phyloP scores from a whole-genome alignment of 2,888 invertebrate species.

The Leptinotarsa rubiginosa region DNA sequence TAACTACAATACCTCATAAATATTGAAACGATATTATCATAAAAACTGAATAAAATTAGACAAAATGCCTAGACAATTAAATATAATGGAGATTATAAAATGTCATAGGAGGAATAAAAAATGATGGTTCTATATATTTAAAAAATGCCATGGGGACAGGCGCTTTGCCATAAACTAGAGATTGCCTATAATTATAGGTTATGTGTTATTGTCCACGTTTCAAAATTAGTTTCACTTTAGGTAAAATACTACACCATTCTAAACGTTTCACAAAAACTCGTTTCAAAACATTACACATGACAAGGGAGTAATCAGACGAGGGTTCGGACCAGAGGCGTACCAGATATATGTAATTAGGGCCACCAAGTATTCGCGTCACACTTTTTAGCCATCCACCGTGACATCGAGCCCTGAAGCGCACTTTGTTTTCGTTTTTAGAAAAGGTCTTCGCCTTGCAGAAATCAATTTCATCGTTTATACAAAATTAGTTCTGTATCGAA shows the following conservation, averaged over 20 bases:
- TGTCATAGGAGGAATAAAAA: conserved; percentile 55
- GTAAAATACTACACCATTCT: conserved; percentile 57
- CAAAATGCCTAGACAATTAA: conserved; percentile 39
- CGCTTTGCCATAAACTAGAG: conserved; percentile 61
- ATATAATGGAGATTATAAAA: conserved; percentile 51
- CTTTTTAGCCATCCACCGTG: conserved; percentile 22
- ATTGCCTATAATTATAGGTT: conserved; percentile 65
- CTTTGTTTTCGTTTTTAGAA: not conserved
- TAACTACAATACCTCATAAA: conserved; percentile 42
- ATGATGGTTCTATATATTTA: conserved; percentile 58
- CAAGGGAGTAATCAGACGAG: conserved; percentile 46
- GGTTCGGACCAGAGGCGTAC: conserved; percentile 38
- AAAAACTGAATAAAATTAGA: conserved; percentile 36
- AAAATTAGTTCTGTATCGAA: not conserved
- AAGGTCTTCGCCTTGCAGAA: conserved; percentile 10
- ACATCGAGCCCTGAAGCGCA: conserved; percentile 5
- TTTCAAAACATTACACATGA: conserved; percentile 56
- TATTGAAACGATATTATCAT: conserved; percentile 42
- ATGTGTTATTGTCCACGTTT: conserved; percentile 60
- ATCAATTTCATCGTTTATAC: conserved; percentile 21
- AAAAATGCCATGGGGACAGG: conserved; percentile 58
- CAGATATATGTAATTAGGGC: conserved; percentile 26
- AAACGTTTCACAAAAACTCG: conserved; percentile 56
- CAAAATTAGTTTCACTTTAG: conserved; percentile 63
- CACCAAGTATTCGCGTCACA: conserved; percentile 19